Base-by-base conservation (phyloP, 1,140 invertebrate genomes). In the Condylostylus longicornis region DNA sequence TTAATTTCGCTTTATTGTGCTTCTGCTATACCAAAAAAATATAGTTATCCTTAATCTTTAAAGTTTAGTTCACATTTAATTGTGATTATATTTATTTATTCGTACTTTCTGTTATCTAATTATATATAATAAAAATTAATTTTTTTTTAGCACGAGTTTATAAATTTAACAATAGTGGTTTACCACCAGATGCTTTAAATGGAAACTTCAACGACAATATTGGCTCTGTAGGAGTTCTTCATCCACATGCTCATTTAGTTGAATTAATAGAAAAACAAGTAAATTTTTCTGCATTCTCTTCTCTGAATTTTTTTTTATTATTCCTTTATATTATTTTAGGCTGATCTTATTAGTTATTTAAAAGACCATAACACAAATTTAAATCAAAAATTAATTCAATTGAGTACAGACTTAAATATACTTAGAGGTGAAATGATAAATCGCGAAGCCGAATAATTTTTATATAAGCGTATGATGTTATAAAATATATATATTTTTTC, bases 211-310 rank as follows among this genome's bases (percentile, higher is more conserved):
- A 44, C 61, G 69, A 42, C 61, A 54, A 59, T 2, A 60, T 61
- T 25, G 64, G 60, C 15, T 72, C 73, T 46, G 54, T 75, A 33
- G 72, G 73, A 8, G 70, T 68, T 27, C 65, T 63, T 45, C 64
- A 67, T 43, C 62, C 60, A 31, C 68, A 64, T 33, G 65, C 66
- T 17, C 67, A 71, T 49, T 51, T 71, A 4, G 62, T 66, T 18
- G 74, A 77, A 37, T 62, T 78, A 34, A 59, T 77, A 25, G 72
- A 77, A 52, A 74, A 75, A 47, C 75, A 78, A 54, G 70, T 58
- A 42, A 45, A 20, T 35, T 14, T 29, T 12, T 8, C n/a, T 27
- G 14, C 13, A 27, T 33, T 12, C 13, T 9, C 18, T 29, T 33
- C 4, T 3, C 9, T 21, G n/a, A 18, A 13, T 28, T 7, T n/a